Conservation (phyloP, 2,113 vertebrate genomes). For the Pantherophis guttatus region DNA sequence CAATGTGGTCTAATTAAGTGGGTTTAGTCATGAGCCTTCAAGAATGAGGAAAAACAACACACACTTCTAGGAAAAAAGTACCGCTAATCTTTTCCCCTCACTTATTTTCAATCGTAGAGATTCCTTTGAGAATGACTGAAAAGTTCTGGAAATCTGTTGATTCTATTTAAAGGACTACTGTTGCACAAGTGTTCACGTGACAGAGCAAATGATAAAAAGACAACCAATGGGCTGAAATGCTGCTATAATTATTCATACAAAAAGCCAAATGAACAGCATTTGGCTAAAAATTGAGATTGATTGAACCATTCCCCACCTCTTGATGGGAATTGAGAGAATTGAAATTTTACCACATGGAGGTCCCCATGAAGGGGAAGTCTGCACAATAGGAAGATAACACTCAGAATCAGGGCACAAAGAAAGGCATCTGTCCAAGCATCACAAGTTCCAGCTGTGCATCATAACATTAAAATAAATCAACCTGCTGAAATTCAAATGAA, state of each 20-base stretch:
- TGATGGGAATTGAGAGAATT: background rate
- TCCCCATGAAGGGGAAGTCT: background rate
- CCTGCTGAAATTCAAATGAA: background rate
- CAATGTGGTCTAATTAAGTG: background rate
- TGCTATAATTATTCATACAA: background rate
- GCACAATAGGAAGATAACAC: background rate
- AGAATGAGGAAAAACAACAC: background rate
- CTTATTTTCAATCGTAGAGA: background rate
- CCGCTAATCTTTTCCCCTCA: background rate
- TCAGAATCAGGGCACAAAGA: too few species aligned
- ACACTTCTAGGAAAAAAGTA: background rate
- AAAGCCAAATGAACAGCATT: background rate
- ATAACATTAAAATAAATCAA: background rate
- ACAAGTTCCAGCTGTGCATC: background rate
- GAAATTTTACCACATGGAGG: background rate
- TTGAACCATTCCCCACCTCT: background rate
- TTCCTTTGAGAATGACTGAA: background rate
- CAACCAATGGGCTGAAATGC: background rate
- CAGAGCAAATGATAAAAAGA: background rate
- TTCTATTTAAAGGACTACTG: slow-evolving; percentile 6
- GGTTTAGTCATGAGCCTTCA: background rate
- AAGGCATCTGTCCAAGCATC: background rate
- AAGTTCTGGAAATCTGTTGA: background rate
- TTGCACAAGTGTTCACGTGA: background rate
- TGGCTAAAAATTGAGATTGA: background rate